Base-by-base conservation (phyloP, 1,140 invertebrate species). In the Adoxophyes honmai region DNA sequence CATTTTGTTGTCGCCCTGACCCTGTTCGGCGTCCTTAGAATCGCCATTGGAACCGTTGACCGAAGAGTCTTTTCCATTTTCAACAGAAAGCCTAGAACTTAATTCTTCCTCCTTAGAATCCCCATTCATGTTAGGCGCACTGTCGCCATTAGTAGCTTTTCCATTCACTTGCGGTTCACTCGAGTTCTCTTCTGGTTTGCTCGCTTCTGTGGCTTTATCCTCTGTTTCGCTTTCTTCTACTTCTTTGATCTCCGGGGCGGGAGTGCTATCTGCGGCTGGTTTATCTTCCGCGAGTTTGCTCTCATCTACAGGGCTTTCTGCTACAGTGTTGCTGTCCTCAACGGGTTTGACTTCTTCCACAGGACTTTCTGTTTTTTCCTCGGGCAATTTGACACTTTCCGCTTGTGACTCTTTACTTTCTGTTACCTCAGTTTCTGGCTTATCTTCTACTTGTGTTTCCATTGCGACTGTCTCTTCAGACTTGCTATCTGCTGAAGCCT, bases 31-130 rank as follows among this genome's bases (percentile, higher is more conserved):
- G 6, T 71, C 68, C 35, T 57, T 64, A 15, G 70, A 65, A 16
- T 78, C 73, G 0, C 77, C 78, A 54, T 83, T 84, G 8, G 82
- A 64, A 15, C 77, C 81, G 21, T 85, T 85, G 8, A 82, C 39
- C 15, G 21, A 28, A 28, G 14, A 16, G 16, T 48, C 75, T 61
- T 79, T 80, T 0, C 75, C 77, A 53, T 85, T 86, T 52, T 81
- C 84, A 13, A 71, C 77, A 1, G 80, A 75, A 42, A 88, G 60
- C 55, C 85, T 67, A 21, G 81, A 72, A 60, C 65, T 84, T 57
- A 87, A 63, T 60, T 81, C 81, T 7, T 81, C 81, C 4, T 66
- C 72, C 51, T 79, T 78, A 21, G 70, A 62, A 42, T 85, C 78
- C 9, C 85, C 85, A 14, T 88, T 88, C 58, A 78, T 57, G 58